Evolutionary conservation across 2,113 vertebrate species (phyloP), one percentile per base, ranked within the genome.

Genomic region (Phalacrocorax pelagicus): DNA sequence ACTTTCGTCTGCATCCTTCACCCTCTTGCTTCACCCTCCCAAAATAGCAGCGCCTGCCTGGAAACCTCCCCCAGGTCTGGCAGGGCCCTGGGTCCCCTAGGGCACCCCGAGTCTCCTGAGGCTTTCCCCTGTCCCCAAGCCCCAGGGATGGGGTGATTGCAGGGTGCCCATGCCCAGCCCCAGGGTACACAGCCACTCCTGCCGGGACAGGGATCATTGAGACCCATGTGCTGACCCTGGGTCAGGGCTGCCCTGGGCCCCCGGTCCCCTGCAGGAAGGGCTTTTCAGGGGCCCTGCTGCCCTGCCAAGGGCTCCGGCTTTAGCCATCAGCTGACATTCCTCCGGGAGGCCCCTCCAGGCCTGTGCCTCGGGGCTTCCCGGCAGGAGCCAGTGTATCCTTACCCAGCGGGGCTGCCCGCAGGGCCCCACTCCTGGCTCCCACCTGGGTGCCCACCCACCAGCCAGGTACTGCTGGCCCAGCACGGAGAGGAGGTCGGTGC

Each of bases 241-340:
- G 24, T 12, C 2, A 10, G 49, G 21, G 52, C 49, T 58, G 61
- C 36, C 36, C 72, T 26, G 30, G 23, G 3, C 54, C 46, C 46
- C 20, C 4, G 0, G 11, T 23, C 71, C 55, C 19, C 8, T 3
- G 3, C 57, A n/a, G 51, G 46, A 72, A 88, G 42, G 69, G 63
- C 16, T 57, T 88, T 92, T 47, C 51, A 79, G 67, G 62, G 55
- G 58, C 67, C 27, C 86, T 6, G 34, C 81, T 5, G 20, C 74
- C 65, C 42, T 91, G 89, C 93, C 86, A 94, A 90, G 77, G 81
- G 86, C 78, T 94, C 77, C 2, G 26, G 96, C 61, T 96, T 95
- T 78, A 93, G 66, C 87, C 70, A 20, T 93, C 95, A 94, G 95
- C 96, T 97, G 97, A 90, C 96, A 96, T 95, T 96, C 97, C 95